Conservation (phyloP, 2,113 vertebrate genomes). For the Rhinopomastus cyanomelas region DNA sequence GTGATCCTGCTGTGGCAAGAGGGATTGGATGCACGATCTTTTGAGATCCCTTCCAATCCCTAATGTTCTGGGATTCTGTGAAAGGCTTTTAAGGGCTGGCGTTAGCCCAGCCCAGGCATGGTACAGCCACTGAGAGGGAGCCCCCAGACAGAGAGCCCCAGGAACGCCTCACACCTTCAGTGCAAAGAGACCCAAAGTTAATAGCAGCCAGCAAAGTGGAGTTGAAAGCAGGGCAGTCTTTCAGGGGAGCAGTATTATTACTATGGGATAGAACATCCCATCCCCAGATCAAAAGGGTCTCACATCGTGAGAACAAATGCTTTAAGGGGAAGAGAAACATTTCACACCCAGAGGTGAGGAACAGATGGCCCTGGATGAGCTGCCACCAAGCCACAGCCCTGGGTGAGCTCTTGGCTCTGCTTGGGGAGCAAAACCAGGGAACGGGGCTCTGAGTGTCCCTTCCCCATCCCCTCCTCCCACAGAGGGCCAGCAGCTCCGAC, state of each 20-base stretch:
- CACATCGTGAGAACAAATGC: conserved; percentile 75
- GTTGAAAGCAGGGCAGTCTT: conserved; percentile 36
- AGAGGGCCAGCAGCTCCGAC: not conserved
- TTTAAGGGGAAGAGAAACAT: conserved; percentile 49
- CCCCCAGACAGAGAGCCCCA: not conserved
- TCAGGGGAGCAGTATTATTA: not conserved
- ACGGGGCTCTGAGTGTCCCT: not conserved
- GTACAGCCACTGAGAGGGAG: not conserved
- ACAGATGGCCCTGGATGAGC: conserved; percentile 70
- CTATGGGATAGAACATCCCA: conserved; percentile 11
- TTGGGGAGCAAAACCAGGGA: not conserved
- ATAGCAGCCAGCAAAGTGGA: conserved; percentile 12
- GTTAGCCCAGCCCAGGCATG: not conserved
- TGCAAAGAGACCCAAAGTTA: not conserved
- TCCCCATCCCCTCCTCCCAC: not conserved
- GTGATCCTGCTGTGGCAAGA: no score
- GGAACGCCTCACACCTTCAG: not conserved
- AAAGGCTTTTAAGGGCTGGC: not conserved
- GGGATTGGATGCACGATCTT: no score
- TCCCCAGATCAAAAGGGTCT: conserved; percentile 73
- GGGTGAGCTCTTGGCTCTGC: not conserved
- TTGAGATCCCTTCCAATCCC: no score
- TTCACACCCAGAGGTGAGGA: conserved; percentile 71
- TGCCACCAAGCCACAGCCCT: not conserved
- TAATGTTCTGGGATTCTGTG: no score